Conservation (phyloP, 2,797 vertebrate genomes). For the Acipenser ruthenus region DNA sequence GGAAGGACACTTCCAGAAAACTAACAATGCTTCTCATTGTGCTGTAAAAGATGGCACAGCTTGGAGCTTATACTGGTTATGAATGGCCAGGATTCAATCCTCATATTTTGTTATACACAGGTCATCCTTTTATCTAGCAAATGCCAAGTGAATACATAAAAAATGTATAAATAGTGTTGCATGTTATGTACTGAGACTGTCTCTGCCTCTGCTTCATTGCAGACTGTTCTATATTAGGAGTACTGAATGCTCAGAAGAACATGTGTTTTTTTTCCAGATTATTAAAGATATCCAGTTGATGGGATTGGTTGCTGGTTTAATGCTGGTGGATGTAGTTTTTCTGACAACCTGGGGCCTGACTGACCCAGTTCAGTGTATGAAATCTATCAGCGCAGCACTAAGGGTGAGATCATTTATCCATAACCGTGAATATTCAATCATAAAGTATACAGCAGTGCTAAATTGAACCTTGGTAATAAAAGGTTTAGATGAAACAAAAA, state of each 20-base stretch:
- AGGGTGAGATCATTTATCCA: conserved; percentile 56
- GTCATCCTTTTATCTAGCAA: conserved; percentile 11
- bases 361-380: conserved; percentile 80
- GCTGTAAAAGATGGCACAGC: neutral
- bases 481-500: neutral
- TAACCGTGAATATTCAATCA: neutral
- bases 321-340: conserved; percentile 71
- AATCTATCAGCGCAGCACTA: conserved; percentile 63
- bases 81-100: neutral
- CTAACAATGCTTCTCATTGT: too few species aligned
- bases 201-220: too few species aligned
- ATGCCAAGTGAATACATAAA: neutral
- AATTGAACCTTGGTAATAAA: too few species aligned
- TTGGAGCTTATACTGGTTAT: neutral
- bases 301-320: conserved; percentile 69
- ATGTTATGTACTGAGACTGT: too few species aligned
- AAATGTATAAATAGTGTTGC: too few species aligned
- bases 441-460: too few species aligned
- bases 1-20: too few species aligned
- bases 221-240: too few species aligned
- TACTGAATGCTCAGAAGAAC: too few species aligned
- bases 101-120: neutral
- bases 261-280: conserved; percentile 60
- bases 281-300: conserved; percentile 92
- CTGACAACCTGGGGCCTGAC: conserved; percentile 76